Percentiles rank a stretch among this genome's conserved stretches.
Conservation (phyloP, 2,888 invertebrate species). For the Shargacucullia verbasci region DNA sequence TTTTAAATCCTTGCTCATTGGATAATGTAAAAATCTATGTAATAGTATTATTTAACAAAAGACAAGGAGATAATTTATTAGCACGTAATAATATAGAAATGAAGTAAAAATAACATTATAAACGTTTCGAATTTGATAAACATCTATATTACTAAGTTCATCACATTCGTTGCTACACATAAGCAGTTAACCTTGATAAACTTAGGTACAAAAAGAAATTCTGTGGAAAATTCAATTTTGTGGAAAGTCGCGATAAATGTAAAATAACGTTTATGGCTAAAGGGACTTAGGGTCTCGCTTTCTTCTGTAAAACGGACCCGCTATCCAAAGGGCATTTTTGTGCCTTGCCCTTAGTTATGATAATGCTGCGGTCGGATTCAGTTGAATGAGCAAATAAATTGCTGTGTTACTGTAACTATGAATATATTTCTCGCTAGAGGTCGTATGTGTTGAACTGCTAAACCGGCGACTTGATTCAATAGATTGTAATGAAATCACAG, state of each 20-base stretch:
- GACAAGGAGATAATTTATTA: no score
- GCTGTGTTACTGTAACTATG: conserved; percentile 62
- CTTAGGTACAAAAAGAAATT: conserved; percentile 30
- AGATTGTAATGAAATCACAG: conserved; percentile 31
- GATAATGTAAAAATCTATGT: no score
- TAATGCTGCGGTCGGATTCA: conserved; percentile 65
- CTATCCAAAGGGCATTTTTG: conserved; percentile 57
- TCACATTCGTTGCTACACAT: conserved; percentile 34
- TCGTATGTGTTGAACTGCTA: conserved; percentile 34
- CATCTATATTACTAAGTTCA: conserved; percentile 10
- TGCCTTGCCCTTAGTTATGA: conserved; percentile 72
- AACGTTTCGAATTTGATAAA: background rate
- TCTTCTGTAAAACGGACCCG: conserved; percentile 46
- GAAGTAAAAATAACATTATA: no score
- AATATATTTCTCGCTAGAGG: conserved; percentile 61
- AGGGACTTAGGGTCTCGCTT: conserved; percentile 36
- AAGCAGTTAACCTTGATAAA: conserved; percentile 38
- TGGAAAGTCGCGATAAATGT: conserved; percentile 49
- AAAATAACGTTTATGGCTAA: conserved; percentile 47
- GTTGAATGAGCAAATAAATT: conserved; percentile 66
- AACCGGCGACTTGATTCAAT: conserved; percentile 16
- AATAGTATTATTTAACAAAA: no score
- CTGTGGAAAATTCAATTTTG: conserved; percentile 48
- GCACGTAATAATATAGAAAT: no score
- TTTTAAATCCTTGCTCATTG: no score